A percentile compares a stretch with the other conserved stretches of the same genome.
Conservation (phyloP, 2,797 vertebrate genomes). For the Protosalanx chinensis region DNA sequence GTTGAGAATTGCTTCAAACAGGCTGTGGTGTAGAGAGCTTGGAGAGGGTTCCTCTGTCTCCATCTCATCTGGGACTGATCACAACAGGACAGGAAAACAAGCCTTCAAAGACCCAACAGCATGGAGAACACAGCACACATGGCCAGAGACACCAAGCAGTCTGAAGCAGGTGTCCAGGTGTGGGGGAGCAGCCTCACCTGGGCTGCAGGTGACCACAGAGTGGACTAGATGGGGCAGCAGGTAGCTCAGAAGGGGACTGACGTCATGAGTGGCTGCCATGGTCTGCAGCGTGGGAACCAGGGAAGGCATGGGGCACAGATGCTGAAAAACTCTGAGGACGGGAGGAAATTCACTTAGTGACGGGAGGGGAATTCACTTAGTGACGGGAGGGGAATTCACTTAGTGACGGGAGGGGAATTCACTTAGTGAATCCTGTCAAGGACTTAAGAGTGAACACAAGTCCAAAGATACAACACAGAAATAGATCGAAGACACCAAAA, state of each 20-base stretch:
- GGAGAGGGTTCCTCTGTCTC: slow-evolving; percentile 50
- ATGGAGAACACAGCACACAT: too few species aligned
- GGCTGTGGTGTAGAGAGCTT: slow-evolving; percentile 42
- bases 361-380: too few species aligned
- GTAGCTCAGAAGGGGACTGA: slow-evolving; percentile 81
- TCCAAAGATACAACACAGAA: not conserved
- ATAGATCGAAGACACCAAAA: not conserved
- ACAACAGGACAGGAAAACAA: not conserved
- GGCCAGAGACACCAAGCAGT: too few species aligned
- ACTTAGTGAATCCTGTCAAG: not conserved
- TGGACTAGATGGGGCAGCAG: slow-evolving; percentile 82
- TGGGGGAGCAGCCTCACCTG: slow-evolving; percentile 40
- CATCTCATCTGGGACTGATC: slow-evolving; percentile 42
- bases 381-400: too few species aligned
- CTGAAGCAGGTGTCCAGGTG: too few species aligned
- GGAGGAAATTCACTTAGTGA: not conserved
- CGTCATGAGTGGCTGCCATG: slow-evolving; percentile 76
- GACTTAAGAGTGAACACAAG: too few species aligned
- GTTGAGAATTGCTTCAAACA: slow-evolving; percentile 78
- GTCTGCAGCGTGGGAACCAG: slow-evolving; percentile 73
- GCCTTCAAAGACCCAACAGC: not conserved
- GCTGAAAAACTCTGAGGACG: slow-evolving; percentile 71
- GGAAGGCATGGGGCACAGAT: slow-evolving; percentile 70
- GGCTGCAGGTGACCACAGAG: slow-evolving; percentile 40
- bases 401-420: too few species aligned